A percentile compares a stretch with the other conserved stretches of the same genome.
phyloP scores from a whole-genome alignment of 2,888 invertebrate species.

The Brenthis daphne region DNA sequence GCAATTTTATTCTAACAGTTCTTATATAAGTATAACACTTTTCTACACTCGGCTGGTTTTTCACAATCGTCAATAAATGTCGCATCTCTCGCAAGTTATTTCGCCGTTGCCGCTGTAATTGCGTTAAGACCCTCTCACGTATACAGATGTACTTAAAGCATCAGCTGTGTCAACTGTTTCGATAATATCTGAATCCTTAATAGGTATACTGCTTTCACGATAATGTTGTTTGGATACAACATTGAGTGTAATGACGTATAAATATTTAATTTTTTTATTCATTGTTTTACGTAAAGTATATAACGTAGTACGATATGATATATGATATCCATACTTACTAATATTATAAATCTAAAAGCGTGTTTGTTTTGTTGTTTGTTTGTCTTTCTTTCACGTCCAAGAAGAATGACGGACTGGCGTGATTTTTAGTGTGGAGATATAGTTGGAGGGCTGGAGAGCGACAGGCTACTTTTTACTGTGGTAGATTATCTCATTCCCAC shows the following conservation, averaged over 20 bases:
- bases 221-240: conserved; percentile 7
- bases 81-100: conserved; percentile 25
- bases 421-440: too few relatives aligned
- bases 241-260: conserved; percentile 5
- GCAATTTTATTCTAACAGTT: conserved; percentile 10
- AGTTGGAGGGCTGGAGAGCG: too few relatives aligned
- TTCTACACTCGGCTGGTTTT: conserved; percentile 27
- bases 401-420: too few relatives aligned
- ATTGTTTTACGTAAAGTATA: too few relatives aligned
- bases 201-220: conserved; percentile 13
- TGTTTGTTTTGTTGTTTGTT: too few relatives aligned
- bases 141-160: conserved; percentile 25
- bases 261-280: not conserved
- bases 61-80: conserved; percentile 30
- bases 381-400: too few relatives aligned
- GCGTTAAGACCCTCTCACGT: conserved; percentile 32
- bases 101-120: conserved; percentile 33
- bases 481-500: too few relatives aligned
- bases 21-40: conserved; percentile 17
- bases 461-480: too few relatives aligned
- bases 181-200: conserved; percentile 23
- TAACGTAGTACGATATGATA: too few relatives aligned
- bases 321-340: too few relatives aligned
- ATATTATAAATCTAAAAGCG: too few relatives aligned
- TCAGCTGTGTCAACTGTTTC: conserved; percentile 32